Evolutionary conservation across 2,113 vertebrate species (phyloP).

Genomic region (Rynchops niger): DNA sequence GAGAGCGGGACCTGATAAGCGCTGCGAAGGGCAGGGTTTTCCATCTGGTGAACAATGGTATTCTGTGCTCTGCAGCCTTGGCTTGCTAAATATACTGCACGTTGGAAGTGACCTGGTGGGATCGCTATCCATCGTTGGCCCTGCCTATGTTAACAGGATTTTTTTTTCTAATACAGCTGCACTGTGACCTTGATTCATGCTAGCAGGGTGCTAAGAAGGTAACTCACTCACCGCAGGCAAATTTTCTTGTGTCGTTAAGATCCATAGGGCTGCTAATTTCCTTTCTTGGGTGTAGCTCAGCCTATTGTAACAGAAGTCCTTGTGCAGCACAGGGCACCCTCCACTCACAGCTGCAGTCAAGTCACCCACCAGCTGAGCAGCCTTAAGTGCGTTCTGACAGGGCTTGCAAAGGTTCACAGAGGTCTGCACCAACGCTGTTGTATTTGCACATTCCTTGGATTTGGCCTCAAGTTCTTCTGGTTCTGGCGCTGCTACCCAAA

Average conservation of each 20-base stretch:
- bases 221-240: neutral
- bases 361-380: neutral
- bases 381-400: neutral
- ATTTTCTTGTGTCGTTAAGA: neutral
- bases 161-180: neutral
- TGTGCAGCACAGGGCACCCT: neutral
- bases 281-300: neutral
- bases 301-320: neutral
- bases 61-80: neutral
- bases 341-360: neutral
- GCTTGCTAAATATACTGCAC: neutral
- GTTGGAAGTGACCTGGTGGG: neutral
- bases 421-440: neutral
- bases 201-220: neutral
- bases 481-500: neutral
- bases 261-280: neutral
- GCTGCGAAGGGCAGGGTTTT: neutral
- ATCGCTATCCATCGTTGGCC: neutral
- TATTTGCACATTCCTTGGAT: slow-evolving; percentile 28
- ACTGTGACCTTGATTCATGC: neutral
- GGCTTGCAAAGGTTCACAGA: neutral
- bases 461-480: neutral
- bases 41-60: neutral
- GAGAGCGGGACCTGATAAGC: neutral
- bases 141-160: neutral